These are phyloP conservation scores for Cricetomys ansorgei DNA, from an alignment of 2,113 vertebrate genomes.

Conservation along the genomic window DNA sequence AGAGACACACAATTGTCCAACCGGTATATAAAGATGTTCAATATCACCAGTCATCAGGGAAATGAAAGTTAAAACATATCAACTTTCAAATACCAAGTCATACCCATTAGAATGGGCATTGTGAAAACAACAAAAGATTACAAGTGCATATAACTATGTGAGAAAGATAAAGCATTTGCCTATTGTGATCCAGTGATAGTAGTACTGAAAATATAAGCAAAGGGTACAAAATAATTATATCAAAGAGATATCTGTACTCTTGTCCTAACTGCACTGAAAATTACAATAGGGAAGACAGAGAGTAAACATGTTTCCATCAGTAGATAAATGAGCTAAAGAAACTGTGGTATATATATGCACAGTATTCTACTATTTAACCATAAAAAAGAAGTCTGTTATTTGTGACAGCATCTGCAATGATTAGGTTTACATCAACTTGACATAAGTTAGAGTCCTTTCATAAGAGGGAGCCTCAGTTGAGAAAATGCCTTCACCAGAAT, in stretches of 20 bases:
- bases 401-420: not conserved
- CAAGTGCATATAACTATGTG: not conserved
- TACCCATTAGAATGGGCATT: not conserved
- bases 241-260: not conserved
- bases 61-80: not conserved
- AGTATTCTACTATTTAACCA: not conserved
- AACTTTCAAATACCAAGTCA: not conserved
- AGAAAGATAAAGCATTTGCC: not conserved
- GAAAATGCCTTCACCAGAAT: not conserved
- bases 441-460: not conserved
- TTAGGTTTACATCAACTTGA: not conserved
- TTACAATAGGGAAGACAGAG: not conserved
- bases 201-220: not conserved
- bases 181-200: not conserved
- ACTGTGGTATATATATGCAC: not conserved
- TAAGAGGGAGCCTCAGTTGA: not conserved
- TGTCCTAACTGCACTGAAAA: not conserved
- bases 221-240: not conserved
- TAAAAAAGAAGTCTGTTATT: not conserved
- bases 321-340: not conserved
- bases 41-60: not conserved
- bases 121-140: not conserved
- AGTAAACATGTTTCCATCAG: not conserved
- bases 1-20: not conserved
- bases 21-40: not conserved